Base-by-base conservation (phyloP, 2,888 invertebrate genomes). In the Drosophila phalerata region DNA sequence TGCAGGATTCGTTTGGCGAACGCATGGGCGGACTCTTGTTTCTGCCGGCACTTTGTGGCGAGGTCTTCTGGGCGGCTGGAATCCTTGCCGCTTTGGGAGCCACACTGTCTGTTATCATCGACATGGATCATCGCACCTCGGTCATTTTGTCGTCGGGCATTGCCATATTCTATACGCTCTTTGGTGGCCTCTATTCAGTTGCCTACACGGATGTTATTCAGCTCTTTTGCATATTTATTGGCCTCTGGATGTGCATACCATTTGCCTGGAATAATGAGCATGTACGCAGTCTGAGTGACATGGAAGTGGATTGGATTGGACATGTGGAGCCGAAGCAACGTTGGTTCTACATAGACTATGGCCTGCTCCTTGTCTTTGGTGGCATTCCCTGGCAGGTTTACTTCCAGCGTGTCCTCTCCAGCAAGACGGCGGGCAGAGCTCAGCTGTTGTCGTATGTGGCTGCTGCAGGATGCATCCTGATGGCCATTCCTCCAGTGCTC, bases 331-430 rank as follows among this genome's bases (percentile, higher is more conserved):
- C 95, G 0, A 93, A 94, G 2, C 96, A 97, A 88, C 95, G 96
- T 83, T 97, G 96, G 94, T 96, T 94, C 83, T 99, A 98, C 91
- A 86, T 97, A 55, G 99, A 99, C 93, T 96, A 97, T 83, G 97
- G 97, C 11, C 93, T 99, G 81, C 94, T 99, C 83, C 94, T 99
- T 66, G 93, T 98, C 51, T 98, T 99, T 89, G 99, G 99, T 17
- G 99, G 99, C 45, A 98, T 99, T 85, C 99, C 99, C 0, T 99
- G 99, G 98, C 98, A 98, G 95, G 99, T 99, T 32, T 99, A 99
- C 92, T 99, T 99, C 93, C 99, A 99, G 94, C 95, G 99, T 43
- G 99, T 99, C 56, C 93, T 99, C 86, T 99, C 99, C 70, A 98
- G 98, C 90, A 98, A 98, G 94, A 97, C 98, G 0, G 98, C 99